Evolutionary conservation across 2,888 invertebrate species (phyloP).

Genomic region (Rotaria magnacalcarata): DNA sequence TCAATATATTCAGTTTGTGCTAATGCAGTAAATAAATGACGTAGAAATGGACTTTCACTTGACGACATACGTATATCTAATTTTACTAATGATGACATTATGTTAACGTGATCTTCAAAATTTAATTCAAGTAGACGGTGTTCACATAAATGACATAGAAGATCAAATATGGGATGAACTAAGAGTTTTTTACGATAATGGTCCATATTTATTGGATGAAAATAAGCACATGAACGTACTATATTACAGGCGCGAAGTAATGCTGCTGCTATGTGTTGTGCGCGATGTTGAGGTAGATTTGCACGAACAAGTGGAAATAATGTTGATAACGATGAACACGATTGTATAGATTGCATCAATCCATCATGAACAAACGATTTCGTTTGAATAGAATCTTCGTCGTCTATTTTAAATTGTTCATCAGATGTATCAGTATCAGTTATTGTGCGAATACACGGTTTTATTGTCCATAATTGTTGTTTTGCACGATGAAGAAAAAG

Average conservation of each 20-base stretch:
- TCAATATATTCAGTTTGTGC: background rate
- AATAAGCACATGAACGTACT: constrained; percentile 8
- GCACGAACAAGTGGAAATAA: constrained; percentile 11
- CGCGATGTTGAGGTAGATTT: background rate
- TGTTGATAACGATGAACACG: background rate
- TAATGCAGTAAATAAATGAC: constrained; percentile 15
- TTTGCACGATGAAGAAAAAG: background rate
- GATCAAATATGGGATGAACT: constrained; percentile 5
- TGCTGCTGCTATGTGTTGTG: background rate
- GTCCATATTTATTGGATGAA: background rate
- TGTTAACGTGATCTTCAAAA: background rate
- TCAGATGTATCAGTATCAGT: background rate
- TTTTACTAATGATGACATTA: background rate
- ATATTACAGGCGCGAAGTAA: background rate
- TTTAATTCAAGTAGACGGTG: constrained; percentile 9
- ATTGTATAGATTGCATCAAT: background rate
- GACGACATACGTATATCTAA: constrained; percentile 19
- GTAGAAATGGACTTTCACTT: constrained; percentile 24
- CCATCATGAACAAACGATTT: background rate
- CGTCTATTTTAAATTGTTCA: background rate
- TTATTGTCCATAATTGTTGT: background rate
- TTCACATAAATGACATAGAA: constrained; percentile 18
- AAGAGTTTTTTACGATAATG: background rate
- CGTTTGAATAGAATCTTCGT: background rate
- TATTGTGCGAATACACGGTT: background rate